phyloP scores from a whole-genome alignment of 1,140 invertebrate species.

The Ips typographus region DNA sequence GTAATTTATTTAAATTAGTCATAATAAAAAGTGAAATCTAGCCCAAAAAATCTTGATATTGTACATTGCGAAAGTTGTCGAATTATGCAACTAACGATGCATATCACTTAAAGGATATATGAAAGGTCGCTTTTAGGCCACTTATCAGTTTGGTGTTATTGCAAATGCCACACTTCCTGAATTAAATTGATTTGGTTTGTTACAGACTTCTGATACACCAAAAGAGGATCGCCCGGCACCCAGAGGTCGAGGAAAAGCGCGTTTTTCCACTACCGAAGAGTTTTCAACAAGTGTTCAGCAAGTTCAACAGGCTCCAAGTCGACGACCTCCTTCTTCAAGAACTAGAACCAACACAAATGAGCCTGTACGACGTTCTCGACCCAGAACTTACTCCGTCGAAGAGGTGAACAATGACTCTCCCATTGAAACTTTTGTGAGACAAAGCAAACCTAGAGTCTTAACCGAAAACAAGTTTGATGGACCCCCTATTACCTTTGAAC shows the following conservation, averaged over 20 bases:
- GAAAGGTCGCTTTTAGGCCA: too few species aligned
- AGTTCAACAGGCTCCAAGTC: slow-evolving; percentile 17
- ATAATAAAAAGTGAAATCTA: too few species aligned
- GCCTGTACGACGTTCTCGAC: slow-evolving; percentile 16
- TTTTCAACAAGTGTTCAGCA: slow-evolving; percentile 16
- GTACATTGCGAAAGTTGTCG: too few species aligned
- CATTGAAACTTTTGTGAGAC: slow-evolving; percentile 37
- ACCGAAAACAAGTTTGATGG: slow-evolving; percentile 45
- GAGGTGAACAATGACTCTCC: slow-evolving; percentile 48
- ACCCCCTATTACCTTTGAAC: neutral
- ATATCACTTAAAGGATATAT: too few species aligned
- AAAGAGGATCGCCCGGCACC: slow-evolving; percentile 31
- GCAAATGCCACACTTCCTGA: too few species aligned
- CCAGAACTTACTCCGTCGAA: slow-evolving; percentile 44
- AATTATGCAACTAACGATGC: too few species aligned
- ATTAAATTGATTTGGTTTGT: slow-evolving; percentile 23
- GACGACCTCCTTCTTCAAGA: slow-evolving; percentile 31
- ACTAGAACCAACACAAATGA: slow-evolving; percentile 33
- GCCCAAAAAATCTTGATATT: too few species aligned
- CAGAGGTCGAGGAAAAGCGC: slow-evolving; percentile 44
- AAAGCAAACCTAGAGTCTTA: slow-evolving; percentile 42
- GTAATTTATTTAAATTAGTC: too few species aligned
- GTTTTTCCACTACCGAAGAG: slow-evolving; percentile 44
- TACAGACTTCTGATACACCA: slow-evolving; percentile 39
- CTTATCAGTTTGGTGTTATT: too few species aligned